phyloP scores from a whole-genome alignment of 2,113 vertebrate species.

The Sminthopsis crassicaudata region DNA sequence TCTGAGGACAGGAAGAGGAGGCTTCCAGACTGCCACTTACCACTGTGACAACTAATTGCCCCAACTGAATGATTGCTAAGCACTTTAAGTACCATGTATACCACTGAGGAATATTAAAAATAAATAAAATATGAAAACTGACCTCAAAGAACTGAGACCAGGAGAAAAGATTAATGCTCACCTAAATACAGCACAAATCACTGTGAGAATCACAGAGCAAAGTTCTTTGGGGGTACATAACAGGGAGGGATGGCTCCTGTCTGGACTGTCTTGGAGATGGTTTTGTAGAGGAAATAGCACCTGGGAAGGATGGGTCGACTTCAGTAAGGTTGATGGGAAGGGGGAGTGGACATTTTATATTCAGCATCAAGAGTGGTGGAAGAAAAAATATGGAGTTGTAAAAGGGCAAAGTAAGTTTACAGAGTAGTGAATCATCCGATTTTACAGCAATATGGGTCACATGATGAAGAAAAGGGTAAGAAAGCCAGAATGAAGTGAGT shows the following conservation, averaged over 20 bases:
- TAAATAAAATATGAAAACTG: background rate
- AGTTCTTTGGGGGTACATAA: background rate
- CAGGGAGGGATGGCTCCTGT: background rate
- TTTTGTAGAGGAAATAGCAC: background rate
- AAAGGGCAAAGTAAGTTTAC: background rate
- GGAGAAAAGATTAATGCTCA: background rate
- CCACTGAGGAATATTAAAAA: background rate
- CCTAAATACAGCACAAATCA: background rate
- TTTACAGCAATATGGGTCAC: background rate
- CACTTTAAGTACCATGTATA: background rate
- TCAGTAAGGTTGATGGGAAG: background rate
- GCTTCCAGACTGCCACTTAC: background rate
- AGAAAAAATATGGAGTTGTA: background rate
- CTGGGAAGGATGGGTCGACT: background rate
- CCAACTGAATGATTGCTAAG: background rate
- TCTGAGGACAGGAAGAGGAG: background rate
- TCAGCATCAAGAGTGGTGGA: background rate
- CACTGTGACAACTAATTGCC: background rate
- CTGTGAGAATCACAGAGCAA: background rate
- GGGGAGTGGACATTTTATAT: background rate
- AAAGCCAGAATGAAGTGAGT: background rate
- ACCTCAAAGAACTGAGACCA: background rate
- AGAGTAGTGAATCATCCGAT: background rate
- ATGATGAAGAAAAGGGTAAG: background rate
- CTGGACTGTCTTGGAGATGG: background rate